These are phyloP conservation scores for Emmelina monodactyla DNA, from an alignment of 2,888 invertebrate genomes.

Conservation along the genomic window DNA sequence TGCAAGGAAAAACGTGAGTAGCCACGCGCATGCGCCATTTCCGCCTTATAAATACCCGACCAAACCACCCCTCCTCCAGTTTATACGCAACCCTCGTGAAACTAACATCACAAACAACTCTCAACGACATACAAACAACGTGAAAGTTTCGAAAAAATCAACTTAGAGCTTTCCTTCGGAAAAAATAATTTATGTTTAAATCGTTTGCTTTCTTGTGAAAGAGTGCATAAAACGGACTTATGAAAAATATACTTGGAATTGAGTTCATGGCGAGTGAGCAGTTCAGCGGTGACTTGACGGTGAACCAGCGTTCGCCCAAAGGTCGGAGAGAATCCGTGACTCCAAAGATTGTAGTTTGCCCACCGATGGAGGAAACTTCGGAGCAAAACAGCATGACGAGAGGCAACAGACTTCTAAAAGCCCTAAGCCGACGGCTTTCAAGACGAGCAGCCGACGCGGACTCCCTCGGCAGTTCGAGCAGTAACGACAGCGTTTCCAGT, in stretches of 20 bases:
- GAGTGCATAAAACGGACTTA: conserved; percentile 29
- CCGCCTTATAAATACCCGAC: conserved; percentile 30
- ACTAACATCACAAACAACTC: background rate
- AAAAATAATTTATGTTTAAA: conserved; percentile 14
- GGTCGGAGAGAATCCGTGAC: conserved; percentile 37
- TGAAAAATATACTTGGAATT: conserved; percentile 47
- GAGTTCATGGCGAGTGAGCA: conserved; percentile 40
- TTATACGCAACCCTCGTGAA: conserved; percentile 31
- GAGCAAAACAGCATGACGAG: conserved; percentile 64
- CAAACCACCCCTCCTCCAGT: conserved; percentile 30
- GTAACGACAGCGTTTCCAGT: conserved; percentile 51
- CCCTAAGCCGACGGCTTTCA: conserved; percentile 70
- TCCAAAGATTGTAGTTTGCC: conserved; percentile 57
- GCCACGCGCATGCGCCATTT: conserved; percentile 45
- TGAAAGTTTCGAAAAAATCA: conserved; percentile 39
- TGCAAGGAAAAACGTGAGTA: no score
- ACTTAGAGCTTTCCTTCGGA: no score
- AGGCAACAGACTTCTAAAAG: conserved; percentile 71
- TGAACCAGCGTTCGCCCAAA: conserved; percentile 32
- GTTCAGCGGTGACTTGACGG: conserved; percentile 35
- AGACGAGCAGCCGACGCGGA: conserved; percentile 53
- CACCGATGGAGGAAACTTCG: conserved; percentile 59
- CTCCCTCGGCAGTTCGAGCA: conserved; percentile 51
- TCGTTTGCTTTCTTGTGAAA: conserved; percentile 20
- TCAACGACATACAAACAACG: conserved; percentile 16